A percentile compares a stretch with the other conserved stretches of the same genome.
Conservation (phyloP, 2,888 invertebrate species). For the Thysanoteuthis rhombus region DNA sequence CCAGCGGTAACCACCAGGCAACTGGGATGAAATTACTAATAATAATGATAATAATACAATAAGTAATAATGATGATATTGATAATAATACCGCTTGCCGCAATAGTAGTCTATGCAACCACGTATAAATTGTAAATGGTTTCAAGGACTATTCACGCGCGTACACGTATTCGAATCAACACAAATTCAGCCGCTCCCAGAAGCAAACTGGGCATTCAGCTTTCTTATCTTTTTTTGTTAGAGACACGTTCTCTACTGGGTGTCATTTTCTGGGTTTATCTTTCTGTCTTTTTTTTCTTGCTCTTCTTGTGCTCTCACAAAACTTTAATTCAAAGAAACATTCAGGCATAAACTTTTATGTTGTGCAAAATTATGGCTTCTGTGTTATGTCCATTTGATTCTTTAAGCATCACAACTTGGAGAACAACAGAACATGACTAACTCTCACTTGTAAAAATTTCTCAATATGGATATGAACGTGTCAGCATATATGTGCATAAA, state of each 20-base stretch:
- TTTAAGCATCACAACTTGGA: not conserved
- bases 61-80: too few relatives aligned
- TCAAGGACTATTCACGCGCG: not conserved
- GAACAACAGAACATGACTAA: not conserved
- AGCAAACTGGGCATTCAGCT: not conserved
- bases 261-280: too few relatives aligned
- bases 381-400: not conserved
- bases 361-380: not conserved
- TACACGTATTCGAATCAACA: not conserved
- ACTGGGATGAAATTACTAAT: too few relatives aligned
- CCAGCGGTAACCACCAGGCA: too few relatives aligned
- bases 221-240: not conserved
- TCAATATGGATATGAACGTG: not conserved
- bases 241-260: not conserved
- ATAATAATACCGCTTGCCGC: too few relatives aligned
- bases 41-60: too few relatives aligned
- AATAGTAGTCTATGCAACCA: not conserved
- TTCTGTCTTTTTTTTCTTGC: not conserved
- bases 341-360: not conserved
- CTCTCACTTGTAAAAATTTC: not conserved
- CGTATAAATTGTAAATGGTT: not conserved
- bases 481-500: not conserved
- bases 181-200: not conserved
- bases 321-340: not conserved
- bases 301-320: not conserved